Percentiles rank a stretch among this genome's conserved stretches.
Conservation (phyloP, 2,888 invertebrate genomes). For the Drosophila kanekoi region DNA sequence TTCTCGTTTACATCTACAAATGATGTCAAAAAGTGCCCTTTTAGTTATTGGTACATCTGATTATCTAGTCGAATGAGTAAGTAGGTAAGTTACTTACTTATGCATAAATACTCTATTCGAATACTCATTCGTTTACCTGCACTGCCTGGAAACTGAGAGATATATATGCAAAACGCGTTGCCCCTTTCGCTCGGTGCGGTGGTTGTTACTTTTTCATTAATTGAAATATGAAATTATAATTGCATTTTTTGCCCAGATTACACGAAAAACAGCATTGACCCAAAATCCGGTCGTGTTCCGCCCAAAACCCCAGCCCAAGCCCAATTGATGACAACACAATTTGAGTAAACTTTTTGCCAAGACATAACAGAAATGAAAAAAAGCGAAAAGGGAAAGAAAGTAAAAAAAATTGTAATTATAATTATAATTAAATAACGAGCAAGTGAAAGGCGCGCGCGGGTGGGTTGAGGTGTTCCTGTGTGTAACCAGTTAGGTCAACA, state of each 20-base stretch:
- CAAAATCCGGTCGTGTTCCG: constrained; percentile 3
- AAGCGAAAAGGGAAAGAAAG: neutral
- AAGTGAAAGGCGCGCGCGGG: neutral
- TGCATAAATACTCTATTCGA: too few relatives aligned
- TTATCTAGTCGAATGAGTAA: too few relatives aligned
- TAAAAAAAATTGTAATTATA: constrained; percentile 25
- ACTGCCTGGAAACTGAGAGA: too few relatives aligned
- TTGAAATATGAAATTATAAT: constrained; percentile 68
- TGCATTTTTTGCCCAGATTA: constrained; percentile 44
- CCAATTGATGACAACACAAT: constrained; percentile 25
- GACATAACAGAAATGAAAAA: constrained; percentile 15
- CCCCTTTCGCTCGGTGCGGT: too few relatives aligned
- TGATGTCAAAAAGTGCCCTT: too few relatives aligned
- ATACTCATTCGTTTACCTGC: too few relatives aligned
- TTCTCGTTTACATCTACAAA: too few relatives aligned
- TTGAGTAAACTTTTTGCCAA: constrained; percentile 5
- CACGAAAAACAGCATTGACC: constrained; percentile 14
- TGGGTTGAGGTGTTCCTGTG: neutral
- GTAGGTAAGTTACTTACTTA: too few relatives aligned
- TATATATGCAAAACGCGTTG: too few relatives aligned
- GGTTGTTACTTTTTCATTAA: constrained; percentile 28
- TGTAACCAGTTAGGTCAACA: constrained; percentile 32
- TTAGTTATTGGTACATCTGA: too few relatives aligned
- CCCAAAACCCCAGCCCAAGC: neutral
- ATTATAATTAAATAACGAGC: constrained; percentile 65